Evolutionary conservation across 2,797 vertebrate species (phyloP).

Genomic region (Rallus crepitans): DNA sequence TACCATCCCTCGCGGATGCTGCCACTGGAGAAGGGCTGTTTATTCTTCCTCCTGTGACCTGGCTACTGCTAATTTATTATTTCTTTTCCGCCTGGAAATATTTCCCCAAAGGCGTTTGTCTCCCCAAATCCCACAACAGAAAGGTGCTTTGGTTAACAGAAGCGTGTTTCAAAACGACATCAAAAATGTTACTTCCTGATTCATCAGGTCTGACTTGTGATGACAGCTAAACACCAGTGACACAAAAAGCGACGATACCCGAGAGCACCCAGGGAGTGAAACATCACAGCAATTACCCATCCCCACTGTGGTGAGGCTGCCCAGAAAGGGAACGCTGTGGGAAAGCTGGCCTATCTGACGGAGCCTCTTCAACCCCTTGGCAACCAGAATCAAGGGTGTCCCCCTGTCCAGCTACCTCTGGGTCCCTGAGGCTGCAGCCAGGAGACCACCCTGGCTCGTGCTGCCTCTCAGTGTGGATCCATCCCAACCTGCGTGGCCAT

Average conservation of each 20-base stretch:
- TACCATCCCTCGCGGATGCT: conserved; percentile 25
- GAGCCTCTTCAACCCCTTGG: neutral
- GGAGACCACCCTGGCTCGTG: fast-evolving
- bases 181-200: conserved; percentile 70
- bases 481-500: fast-evolving
- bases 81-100: conserved; percentile 43
- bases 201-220: conserved; percentile 71
- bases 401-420: neutral
- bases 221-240: conserved; percentile 45
- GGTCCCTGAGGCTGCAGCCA: neutral
- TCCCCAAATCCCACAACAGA: conserved; percentile 72
- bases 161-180: conserved; percentile 63
- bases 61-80: neutral
- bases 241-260: conserved; percentile 36
- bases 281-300: conserved; percentile 24
- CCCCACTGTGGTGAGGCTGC: conserved; percentile 6
- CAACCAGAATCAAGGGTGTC: neutral
- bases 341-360: neutral
- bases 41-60: conserved; percentile 54
- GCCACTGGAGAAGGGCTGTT: conserved; percentile 33
- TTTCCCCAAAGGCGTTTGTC: conserved; percentile 71
- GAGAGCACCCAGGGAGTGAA: conserved; percentile 43
- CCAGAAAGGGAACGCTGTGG: conserved; percentile 45
- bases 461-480: fast-evolving
- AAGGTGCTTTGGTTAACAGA: conserved; percentile 73